Percentiles rank a stretch among this genome's conserved stretches.
Conservation (phyloP, 2,888 invertebrate genomes). For the Phasia obesa region DNA sequence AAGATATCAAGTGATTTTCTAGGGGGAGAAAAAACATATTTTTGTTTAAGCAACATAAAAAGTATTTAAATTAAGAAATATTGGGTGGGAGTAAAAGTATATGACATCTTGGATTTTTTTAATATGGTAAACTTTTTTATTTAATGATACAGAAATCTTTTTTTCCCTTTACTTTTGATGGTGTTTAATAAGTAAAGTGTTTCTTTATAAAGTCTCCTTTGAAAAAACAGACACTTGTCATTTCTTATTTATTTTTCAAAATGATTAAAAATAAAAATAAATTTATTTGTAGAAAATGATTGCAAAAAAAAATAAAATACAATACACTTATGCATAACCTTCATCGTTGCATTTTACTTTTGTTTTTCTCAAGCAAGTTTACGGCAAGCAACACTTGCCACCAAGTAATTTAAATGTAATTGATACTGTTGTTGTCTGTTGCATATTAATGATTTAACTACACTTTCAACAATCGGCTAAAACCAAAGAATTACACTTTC, state of each 20-base stretch:
- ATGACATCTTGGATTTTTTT: background rate
- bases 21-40: constrained; percentile 4
- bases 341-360: constrained; percentile 9
- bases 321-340: constrained; percentile 23
- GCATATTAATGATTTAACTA: constrained; percentile 73
- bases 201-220: constrained; percentile 17
- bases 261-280: constrained; percentile 2
- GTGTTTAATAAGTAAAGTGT: background rate
- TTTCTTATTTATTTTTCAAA: constrained; percentile 39
- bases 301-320: background rate
- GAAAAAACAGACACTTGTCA: constrained; percentile 50
- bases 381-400: constrained; percentile 60
- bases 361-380: background rate
- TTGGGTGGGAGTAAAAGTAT: background rate
- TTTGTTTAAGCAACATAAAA: constrained; percentile 19
- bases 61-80: constrained; percentile 40
- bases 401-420: constrained; percentile 79
- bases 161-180: constrained; percentile 1
- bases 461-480: constrained; percentile 70
- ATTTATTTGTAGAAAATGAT: background rate
- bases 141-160: background rate
- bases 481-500: constrained; percentile 40
- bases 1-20: constrained; percentile 59
- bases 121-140: background rate
- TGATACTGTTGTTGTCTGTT: constrained; percentile 78